These are phyloP conservation scores for Exephanes ischioxanthus DNA, from an alignment of 2,888 invertebrate genomes.

Conservation along the genomic window DNA sequence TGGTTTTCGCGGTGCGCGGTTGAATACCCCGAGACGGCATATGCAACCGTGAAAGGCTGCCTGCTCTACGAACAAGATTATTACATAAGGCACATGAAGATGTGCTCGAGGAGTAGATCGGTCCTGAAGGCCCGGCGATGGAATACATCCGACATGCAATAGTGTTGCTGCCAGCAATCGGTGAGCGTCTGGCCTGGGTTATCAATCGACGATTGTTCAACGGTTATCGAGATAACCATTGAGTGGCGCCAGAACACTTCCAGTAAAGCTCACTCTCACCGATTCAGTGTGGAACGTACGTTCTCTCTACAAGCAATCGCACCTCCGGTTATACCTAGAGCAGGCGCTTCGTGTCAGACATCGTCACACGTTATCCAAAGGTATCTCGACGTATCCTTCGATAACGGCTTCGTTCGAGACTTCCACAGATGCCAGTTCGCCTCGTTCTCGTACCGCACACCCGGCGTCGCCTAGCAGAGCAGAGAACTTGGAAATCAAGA, in stretches of 20 bases:
- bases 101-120: slow-evolving; percentile 14
- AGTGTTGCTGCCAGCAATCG: slow-evolving; percentile 33
- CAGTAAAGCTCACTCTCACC: slow-evolving; percentile 20
- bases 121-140: slow-evolving; percentile 4
- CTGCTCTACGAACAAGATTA: neutral
- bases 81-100: slow-evolving; percentile 3
- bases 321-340: slow-evolving; percentile 17
- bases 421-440: slow-evolving; percentile 31
- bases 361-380: slow-evolving; percentile 47
- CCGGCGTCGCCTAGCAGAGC: slow-evolving; percentile 5
- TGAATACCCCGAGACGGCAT: slow-evolving; percentile 22
- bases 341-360: slow-evolving; percentile 18
- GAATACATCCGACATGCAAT: slow-evolving; percentile 42
- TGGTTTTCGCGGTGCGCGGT: slow-evolving; percentile 36
- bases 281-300: slow-evolving; percentile 15
- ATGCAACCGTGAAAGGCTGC: slow-evolving; percentile 25
- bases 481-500: slow-evolving; percentile 18
- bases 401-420: slow-evolving; percentile 24
- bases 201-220: slow-evolving; percentile 61
- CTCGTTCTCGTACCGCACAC: slow-evolving; percentile 27
- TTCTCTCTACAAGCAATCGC: slow-evolving; percentile 20
- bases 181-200: slow-evolving; percentile 59
- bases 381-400: slow-evolving; percentile 31
- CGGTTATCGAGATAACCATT: slow-evolving; percentile 57
- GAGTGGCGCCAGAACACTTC: slow-evolving; percentile 41